These are phyloP conservation scores for Antechinus flavipes DNA, from an alignment of 2,113 vertebrate species.

Conservation along the genomic window DNA sequence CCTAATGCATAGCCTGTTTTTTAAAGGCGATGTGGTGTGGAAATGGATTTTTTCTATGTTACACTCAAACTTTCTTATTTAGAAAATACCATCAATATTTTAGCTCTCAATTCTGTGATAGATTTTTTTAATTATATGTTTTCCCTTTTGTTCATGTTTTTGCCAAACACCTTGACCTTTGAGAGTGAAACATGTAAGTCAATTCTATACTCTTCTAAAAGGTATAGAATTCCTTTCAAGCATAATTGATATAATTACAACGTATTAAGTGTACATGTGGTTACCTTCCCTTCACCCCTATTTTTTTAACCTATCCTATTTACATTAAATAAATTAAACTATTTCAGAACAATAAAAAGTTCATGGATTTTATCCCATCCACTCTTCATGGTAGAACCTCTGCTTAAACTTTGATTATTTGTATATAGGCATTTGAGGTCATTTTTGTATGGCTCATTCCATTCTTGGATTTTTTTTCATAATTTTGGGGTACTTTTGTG, in stretches of 20 bases:
- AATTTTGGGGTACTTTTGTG: background rate
- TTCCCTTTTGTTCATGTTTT: background rate
- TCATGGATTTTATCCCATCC: background rate
- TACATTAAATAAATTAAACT: background rate
- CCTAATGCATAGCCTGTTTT: background rate
- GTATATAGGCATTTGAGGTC: background rate
- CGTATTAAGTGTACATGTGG: background rate
- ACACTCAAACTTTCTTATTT: background rate
- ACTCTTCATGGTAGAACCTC: background rate
- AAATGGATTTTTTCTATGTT: background rate
- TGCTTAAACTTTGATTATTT: background rate
- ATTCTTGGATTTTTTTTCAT: background rate
- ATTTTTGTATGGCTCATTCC: background rate
- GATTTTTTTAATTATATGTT: background rate
- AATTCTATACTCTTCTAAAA: background rate
- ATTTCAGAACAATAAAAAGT: background rate
- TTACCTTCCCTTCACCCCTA: background rate
- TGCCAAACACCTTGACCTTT: background rate
- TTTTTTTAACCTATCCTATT: background rate
- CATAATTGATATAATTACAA: background rate
- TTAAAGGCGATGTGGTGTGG: background rate
- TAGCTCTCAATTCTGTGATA: background rate
- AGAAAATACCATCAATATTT: background rate
- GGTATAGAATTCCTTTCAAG: background rate
- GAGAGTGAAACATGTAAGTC: background rate